These are phyloP conservation scores for Siniperca chuatsi DNA, from an alignment of 2,113 vertebrate genomes.

Conservation along the genomic window DNA sequence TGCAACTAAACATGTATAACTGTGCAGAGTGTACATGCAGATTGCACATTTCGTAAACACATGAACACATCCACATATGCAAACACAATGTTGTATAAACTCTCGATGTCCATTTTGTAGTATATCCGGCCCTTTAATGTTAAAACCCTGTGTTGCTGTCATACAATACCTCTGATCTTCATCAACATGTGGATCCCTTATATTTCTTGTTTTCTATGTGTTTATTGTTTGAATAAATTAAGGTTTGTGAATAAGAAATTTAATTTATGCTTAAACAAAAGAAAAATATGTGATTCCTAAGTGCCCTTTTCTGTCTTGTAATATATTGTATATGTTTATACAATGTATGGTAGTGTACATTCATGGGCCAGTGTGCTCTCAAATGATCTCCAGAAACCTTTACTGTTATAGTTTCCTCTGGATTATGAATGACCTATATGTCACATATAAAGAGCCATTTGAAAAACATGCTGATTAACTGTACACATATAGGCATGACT, in stretches of 20 bases:
- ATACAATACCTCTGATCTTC: neutral
- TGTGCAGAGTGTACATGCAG: no score
- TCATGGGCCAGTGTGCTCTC: conserved; percentile 4
- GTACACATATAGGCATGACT: conserved; percentile 19
- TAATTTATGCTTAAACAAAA: neutral
- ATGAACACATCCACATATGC: no score
- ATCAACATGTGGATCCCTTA: neutral
- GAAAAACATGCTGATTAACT: conserved; percentile 23
- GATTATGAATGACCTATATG: conserved; percentile 26
- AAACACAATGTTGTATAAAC: no score
- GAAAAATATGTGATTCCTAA: neutral
- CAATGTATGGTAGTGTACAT: conserved; percentile 9
- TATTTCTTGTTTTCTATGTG: neutral
- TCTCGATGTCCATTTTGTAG: no score
- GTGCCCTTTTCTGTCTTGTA: neutral
- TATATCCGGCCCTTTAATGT: no score
- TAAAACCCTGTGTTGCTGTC: no score
- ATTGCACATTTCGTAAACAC: no score
- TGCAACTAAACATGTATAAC: no score
- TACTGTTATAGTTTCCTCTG: conserved; percentile 19
- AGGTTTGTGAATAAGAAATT: neutral
- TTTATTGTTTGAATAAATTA: neutral
- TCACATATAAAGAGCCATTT: conserved; percentile 16
- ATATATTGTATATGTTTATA: neutral
- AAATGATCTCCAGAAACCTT: conserved; percentile 26